Conservation (phyloP, 1,140 invertebrate species). For the Papilio machaon region DNA sequence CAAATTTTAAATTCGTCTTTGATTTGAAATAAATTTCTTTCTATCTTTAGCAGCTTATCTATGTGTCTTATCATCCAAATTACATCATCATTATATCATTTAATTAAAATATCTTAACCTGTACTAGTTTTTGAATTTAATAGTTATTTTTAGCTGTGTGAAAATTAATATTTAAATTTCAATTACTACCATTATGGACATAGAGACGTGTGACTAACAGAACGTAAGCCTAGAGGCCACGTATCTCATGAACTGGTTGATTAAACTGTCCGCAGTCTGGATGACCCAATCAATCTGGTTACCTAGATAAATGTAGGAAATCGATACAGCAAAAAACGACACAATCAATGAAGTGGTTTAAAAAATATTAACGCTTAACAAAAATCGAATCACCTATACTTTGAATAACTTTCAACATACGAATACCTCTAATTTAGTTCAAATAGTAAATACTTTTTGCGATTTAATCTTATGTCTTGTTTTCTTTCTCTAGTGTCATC, state of each 20-base stretch:
- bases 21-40: no score
- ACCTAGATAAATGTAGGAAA: background rate
- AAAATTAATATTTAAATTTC: slow-evolving; percentile 18
- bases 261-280: slow-evolving; percentile 74
- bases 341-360: background rate
- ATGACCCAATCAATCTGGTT: slow-evolving; percentile 40
- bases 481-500: no score
- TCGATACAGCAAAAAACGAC: background rate
- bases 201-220: slow-evolving; percentile 75
- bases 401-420: no score
- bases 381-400: background rate
- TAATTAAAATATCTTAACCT: no score
- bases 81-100: no score
- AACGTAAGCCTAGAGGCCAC: slow-evolving; percentile 84
- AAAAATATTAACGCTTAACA: background rate
- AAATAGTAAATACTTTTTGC: no score
- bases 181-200: background rate
- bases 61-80: no score
- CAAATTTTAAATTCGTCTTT: no score
- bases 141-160: background rate
- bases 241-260: slow-evolving; percentile 84
- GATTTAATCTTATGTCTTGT: no score
- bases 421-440: no score
- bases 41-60: no score
- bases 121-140: background rate